phyloP scores from a whole-genome alignment of 2,888 invertebrate species.

The Yponomeuta malinellus region DNA sequence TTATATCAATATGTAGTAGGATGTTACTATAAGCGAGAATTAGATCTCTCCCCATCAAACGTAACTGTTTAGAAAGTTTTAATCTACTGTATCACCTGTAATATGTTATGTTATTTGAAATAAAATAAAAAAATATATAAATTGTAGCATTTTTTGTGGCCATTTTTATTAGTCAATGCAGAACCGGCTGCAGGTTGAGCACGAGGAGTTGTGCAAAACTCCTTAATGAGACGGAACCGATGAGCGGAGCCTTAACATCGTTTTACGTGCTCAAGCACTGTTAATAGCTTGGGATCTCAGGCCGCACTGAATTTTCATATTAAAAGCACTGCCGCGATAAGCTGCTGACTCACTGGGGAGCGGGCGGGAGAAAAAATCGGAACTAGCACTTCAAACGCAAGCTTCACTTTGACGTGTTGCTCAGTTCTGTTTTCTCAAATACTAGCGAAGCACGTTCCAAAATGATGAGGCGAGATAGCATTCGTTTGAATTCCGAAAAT shows the following conservation, averaged over 20 bases:
- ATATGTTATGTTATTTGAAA: no score
- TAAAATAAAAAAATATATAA: background rate
- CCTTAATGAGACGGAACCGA: conserved; percentile 60
- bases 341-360: background rate
- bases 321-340: conserved; percentile 20
- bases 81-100: no score
- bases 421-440: background rate
- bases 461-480: background rate
- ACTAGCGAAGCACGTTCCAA: background rate
- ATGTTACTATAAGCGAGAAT: no score
- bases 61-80: no score
- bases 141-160: background rate
- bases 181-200: background rate
- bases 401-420: background rate
- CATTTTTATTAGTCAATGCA: background rate
- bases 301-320: conserved; percentile 26
- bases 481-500: background rate
- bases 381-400: background rate
- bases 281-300: conserved; percentile 32
- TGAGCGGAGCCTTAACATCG: conserved; percentile 47
- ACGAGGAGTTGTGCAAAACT: conserved; percentile 43
- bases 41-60: no score
- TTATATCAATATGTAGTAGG: no score
- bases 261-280: conserved; percentile 49
- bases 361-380: background rate